Conservation (phyloP, 2,113 vertebrate genomes). For the Triplophysa siluroides region DNA sequence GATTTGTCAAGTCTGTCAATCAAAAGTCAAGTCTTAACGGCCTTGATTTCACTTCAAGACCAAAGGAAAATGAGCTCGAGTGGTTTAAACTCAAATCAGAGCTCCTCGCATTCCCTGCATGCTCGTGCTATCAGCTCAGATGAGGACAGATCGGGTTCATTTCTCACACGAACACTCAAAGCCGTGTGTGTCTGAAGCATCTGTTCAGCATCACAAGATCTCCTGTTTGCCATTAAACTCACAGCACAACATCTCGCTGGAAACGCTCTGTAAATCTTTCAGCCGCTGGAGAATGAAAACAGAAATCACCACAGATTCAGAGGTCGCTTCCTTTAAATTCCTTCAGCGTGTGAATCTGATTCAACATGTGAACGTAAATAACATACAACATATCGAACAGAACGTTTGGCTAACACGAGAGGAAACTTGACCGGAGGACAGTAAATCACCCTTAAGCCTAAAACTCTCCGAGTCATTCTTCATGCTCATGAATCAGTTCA, state of each 20-base stretch:
- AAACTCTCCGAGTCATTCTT: no score
- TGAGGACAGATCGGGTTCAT: background rate
- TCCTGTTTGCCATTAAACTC: constrained; percentile 32
- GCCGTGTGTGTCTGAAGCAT: constrained; percentile 29
- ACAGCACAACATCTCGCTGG: constrained; percentile 34
- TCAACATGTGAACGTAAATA: constrained; percentile 35
- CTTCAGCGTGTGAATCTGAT: constrained; percentile 37
- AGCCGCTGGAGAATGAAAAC: constrained; percentile 25
- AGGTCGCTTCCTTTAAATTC: constrained; percentile 7
- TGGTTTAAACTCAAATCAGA: background rate
- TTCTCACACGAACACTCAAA: constrained; percentile 26
- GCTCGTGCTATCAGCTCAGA: constrained; percentile 10
- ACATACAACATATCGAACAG: background rate
- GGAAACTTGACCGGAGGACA: background rate
- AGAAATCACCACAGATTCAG: constrained; percentile 41
- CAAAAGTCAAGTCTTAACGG: no score
- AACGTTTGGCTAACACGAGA: background rate
- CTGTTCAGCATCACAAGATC: constrained; percentile 36
- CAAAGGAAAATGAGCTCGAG: background rate
- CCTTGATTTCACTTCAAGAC: background rate
- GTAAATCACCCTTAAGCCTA: background rate
- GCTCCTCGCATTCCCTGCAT: background rate
- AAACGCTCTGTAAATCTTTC: constrained; percentile 46
- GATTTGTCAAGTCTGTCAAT: no score
- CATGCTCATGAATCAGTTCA: no score